A percentile compares a stretch with the other conserved stretches of the same genome.
These are phyloP conservation scores for Aporrectodea caliginosa DNA, from an alignment of 1,140 invertebrate species.

Conservation along the genomic window DNA sequence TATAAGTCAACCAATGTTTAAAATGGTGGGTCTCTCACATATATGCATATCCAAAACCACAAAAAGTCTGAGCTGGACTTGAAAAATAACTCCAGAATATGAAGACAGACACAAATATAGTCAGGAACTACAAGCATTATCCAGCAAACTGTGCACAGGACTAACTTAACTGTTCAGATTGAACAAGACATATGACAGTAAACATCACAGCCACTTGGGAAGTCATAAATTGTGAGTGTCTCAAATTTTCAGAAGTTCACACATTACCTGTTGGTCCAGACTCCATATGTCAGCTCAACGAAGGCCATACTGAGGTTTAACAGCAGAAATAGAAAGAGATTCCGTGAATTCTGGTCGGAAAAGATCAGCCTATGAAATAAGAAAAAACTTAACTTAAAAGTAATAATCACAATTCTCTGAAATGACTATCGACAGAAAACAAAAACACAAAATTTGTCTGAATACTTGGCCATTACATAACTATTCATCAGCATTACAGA, in stretches of 20 bases:
- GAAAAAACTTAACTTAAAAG: constrained; percentile 30
- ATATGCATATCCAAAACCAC: too few species aligned
- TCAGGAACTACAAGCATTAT: too few species aligned
- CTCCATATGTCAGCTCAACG: constrained; percentile 89
- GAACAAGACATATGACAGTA: constrained; percentile 11
- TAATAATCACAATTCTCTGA: constrained; percentile 1
- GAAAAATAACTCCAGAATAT: too few species aligned
- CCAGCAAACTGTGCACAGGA: too few species aligned
- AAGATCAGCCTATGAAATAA: constrained; percentile 71
- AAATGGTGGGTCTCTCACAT: too few species aligned
- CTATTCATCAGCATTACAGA: not conserved
- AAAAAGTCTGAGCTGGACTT: too few species aligned
- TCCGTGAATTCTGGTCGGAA: constrained; percentile 85
- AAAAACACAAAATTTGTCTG: not conserved
- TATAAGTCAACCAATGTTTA: too few species aligned
- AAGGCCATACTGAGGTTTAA: constrained; percentile 87
- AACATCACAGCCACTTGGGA: not conserved
- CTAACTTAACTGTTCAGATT: constrained; percentile 20
- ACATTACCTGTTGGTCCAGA: constrained; percentile 80
- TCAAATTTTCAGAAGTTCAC: constrained; percentile 1
- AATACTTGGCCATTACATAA: not conserved
- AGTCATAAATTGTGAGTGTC: not conserved
- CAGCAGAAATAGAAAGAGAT: constrained; percentile 89
- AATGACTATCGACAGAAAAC: not conserved
- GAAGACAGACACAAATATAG: too few species aligned